These are phyloP conservation scores for Diaphora mendica DNA, from an alignment of 2,888 invertebrate genomes.

Conservation along the genomic window DNA sequence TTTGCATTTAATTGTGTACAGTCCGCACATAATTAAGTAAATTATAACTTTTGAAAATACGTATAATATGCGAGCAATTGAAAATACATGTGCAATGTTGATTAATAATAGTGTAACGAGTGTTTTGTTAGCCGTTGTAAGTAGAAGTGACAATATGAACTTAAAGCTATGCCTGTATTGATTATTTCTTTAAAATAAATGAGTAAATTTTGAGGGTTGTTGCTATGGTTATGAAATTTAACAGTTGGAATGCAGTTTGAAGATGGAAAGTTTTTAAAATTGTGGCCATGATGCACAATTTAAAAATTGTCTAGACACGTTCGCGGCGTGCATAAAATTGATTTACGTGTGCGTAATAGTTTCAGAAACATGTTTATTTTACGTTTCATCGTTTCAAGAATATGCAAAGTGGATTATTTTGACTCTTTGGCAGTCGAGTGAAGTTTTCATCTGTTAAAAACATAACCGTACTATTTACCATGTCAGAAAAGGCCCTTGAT, in stretches of 20 bases:
- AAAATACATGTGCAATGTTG: slow-evolving; percentile 39
- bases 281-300: too few relatives aligned
- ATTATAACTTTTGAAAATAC: slow-evolving; percentile 23
- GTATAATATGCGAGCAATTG: slow-evolving; percentile 22
- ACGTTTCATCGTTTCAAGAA: neutral
- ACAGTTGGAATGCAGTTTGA: neutral
- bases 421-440: neutral
- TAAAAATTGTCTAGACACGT: neutral
- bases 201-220: slow-evolving; percentile 10
- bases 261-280: neutral
- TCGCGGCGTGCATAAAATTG: slow-evolving; percentile 1
- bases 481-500: neutral
- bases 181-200: neutral
- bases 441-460: neutral
- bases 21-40: slow-evolving; percentile 44
- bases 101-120: slow-evolving; percentile 35
- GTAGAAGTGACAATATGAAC: slow-evolving; percentile 25
- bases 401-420: neutral
- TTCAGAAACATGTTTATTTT: neutral
- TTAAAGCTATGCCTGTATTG: slow-evolving; percentile 16
- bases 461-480: neutral
- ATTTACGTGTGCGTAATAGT: neutral
- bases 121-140: slow-evolving; percentile 39
- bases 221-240: neutral
- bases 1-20: slow-evolving; percentile 72